These are phyloP conservation scores for Apamea crenata DNA, from an alignment of 2,888 invertebrate genomes.

Conservation along the genomic window DNA sequence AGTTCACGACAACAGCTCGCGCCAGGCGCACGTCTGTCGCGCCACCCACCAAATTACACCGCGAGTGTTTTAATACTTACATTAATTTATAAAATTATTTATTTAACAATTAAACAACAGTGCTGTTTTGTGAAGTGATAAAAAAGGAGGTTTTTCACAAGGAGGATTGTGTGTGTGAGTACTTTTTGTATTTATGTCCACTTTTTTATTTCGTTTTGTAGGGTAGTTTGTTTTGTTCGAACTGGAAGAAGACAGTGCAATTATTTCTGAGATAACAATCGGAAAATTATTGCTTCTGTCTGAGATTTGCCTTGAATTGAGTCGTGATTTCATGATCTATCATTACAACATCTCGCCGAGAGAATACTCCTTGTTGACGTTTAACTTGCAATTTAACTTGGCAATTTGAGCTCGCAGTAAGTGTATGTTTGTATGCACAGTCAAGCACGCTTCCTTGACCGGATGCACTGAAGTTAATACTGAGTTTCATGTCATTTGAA, in stretches of 20 bases:
- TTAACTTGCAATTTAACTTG: constrained; percentile 34
- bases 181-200: constrained; percentile 27
- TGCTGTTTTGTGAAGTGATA: constrained; percentile 72
- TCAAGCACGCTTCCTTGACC: constrained; percentile 55
- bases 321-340: constrained; percentile 55
- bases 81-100: constrained; percentile 38
- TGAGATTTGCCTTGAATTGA: constrained; percentile 58
- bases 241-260: constrained; percentile 35
- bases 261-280: constrained; percentile 53
- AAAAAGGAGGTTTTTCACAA: constrained; percentile 60
- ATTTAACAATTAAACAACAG: constrained; percentile 55
- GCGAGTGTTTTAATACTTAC: constrained; percentile 59
- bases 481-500: constrained; percentile 43
- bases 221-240: constrained; percentile 46
- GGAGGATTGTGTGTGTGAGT: constrained; percentile 73
- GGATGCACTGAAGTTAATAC: constrained; percentile 47
- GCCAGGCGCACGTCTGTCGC: constrained; percentile 44
- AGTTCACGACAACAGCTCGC: constrained; percentile 47
- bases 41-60: constrained; percentile 27
- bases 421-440: constrained; percentile 58
- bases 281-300: constrained; percentile 42
- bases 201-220: constrained; percentile 32
- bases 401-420: constrained; percentile 40
- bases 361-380: constrained; percentile 28
- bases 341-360: constrained; percentile 45